Evolutionary conservation across 2,888 invertebrate genomes (phyloP), one percentile per base, ranked within the genome.

Genomic region (Metopia argyrocephala): DNA sequence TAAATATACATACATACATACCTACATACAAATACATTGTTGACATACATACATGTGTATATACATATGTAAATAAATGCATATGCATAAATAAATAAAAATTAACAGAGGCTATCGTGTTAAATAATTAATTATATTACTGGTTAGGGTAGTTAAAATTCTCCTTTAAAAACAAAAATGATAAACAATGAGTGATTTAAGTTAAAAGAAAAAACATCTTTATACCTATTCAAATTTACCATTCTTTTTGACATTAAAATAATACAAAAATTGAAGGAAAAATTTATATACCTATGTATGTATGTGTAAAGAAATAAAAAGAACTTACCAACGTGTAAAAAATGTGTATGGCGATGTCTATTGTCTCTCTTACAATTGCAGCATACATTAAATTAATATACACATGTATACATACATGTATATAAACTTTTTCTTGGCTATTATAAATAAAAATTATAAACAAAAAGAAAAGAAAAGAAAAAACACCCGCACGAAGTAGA

Each of bases 401-500:
- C 15, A 38, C 15, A 38, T 12, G 38, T 15, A 38, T 38, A 38
- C 12, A 9, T n/a, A n/a, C n/a, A n/a, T n/a, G n/a, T n/a, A n/a
- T n/a, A n/a, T n/a, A n/a, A n/a, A n/a, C n/a, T n/a, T n/a, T n/a
- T n/a, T n/a, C n/a, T n/a, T n/a, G n/a, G n/a, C n/a, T n/a, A n/a
- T n/a, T n/a, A n/a, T n/a, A n/a, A n/a, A n/a, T n/a, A n/a, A n/a
- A n/a, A n/a, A n/a, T n/a, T n/a, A n/a, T n/a, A n/a, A 52, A 52
- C 2, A 52, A 21, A 52, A 48, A 48, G 3, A 28, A 56, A 25
- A 5, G n/a, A 56, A n/a, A 52, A 18, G 9, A 70, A 70, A 52
- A 38, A 74, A 74, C 81, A 75, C 81, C 81, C 74, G 78, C 78
- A 81, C 74, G 56, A 20, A 48, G 25, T n/a, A 28, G 2, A 48